Base-by-base conservation (phyloP, 2,113 vertebrate species). In the Chionis minor region DNA sequence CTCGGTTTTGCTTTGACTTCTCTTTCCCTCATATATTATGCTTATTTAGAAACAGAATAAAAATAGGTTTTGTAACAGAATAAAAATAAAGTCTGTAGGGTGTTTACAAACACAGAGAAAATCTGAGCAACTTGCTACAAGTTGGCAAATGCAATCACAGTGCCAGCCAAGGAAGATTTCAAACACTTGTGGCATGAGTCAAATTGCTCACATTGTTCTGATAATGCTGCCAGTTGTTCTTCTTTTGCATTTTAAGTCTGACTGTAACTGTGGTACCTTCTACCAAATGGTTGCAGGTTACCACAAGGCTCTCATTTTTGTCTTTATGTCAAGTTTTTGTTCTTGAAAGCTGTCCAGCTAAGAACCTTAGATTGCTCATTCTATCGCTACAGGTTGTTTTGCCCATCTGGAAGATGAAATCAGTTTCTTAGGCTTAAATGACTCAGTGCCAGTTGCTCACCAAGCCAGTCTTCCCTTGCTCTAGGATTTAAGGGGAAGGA, bases 81-180 rank as follows among this genome's bases (percentile, higher is more conserved):
- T 70, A 92, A 88, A 94, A 88, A 88, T 61, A 62, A 81, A 45
- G 54, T 94, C 45, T 75, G 24, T 30, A 72, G 35, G 35, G n/a
- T 88, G 38, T 94, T 96, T 96, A 81, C 62, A 95, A 96, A 90
- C 89, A 92, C 27, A 77, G 42, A 93, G 23, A 5, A 88, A 88
- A 95, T 79, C 69, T 55, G 49, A 94, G 44, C n/a, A 84, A 94
- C 52, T 70, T 78, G 65, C 26, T 81, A 28, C 42, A 71, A 83
- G 42, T 15, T 96, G 93, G 75, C 82, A 92, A 86, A 77, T 63
- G 32, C 21, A 78, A 26, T 47, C 18, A 66, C 51, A 94, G 28
- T 33, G 28, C 54, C 82, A 92, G 92, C 88, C 88, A 93, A 92
- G 81, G 91, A 93, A 95, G 81, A 90, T 78, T 93, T 92, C 66